Conservation (phyloP, 1,140 invertebrate species). For the Aporrectodea caliginosa region DNA sequence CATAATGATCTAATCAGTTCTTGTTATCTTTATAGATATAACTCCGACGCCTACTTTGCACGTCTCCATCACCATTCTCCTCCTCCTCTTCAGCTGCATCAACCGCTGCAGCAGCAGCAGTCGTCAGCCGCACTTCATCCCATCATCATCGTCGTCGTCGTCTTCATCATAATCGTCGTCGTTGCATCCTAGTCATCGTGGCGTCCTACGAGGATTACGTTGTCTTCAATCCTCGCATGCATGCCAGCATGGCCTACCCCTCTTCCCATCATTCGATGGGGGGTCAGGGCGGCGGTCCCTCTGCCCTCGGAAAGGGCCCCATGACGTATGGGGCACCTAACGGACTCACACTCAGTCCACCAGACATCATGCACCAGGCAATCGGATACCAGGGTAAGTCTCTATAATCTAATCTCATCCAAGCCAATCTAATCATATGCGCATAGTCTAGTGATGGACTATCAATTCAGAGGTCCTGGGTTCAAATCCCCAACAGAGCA, state of each 20-base stretch:
- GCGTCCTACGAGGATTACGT: background rate
- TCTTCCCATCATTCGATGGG: background rate
- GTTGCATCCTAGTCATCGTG: background rate
- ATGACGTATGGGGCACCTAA: background rate
- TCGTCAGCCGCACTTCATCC: background rate
- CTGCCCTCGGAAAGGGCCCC: background rate
- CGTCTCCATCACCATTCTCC: no score
- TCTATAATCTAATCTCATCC: no score
- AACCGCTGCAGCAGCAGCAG: background rate
- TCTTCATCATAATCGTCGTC: background rate
- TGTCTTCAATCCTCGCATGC: background rate
- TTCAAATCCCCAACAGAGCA: no score
- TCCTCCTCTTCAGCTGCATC: background rate
- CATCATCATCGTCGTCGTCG: background rate
- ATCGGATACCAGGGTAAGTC: background rate
- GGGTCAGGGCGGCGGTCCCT: background rate
- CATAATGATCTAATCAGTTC: background rate
- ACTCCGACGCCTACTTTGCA: background rate
- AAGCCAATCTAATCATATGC: no score
- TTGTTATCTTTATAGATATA: background rate
- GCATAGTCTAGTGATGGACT: no score
- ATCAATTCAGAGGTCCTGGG: no score
- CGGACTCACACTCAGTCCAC: background rate
- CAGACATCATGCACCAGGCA: background rate
- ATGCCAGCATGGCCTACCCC: background rate